A percentile compares a stretch with the other conserved stretches of the same genome.
These are phyloP conservation scores for Pantherophis guttatus DNA, from an alignment of 2,113 vertebrate genomes.

Conservation along the genomic window DNA sequence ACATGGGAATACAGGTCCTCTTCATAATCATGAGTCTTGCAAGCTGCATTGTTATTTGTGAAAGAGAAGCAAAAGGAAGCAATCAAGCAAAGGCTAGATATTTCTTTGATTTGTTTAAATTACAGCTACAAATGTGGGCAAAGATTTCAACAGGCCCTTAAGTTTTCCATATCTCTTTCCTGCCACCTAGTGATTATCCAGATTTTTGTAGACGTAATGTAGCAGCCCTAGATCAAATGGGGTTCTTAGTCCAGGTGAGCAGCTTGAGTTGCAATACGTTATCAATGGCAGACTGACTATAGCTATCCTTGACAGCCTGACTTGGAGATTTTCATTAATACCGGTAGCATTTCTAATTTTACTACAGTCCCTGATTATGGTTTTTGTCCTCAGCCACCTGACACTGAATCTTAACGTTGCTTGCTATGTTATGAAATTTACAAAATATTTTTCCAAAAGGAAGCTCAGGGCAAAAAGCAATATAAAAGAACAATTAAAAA, in stretches of 20 bases:
- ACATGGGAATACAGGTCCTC: not conserved
- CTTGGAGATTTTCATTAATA: not conserved
- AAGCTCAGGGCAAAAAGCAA: not conserved
- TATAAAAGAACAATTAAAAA: not conserved
- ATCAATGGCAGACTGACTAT: not conserved
- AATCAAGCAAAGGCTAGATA: not conserved
- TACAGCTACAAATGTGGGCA: not conserved
- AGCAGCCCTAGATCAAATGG: not conserved
- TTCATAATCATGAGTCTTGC: not conserved
- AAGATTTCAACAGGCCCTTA: not conserved
- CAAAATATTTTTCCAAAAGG: not conserved
- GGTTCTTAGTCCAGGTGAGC: not conserved
- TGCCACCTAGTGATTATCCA: not conserved
- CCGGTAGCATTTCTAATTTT: not conserved
- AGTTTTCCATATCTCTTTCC: not conserved
- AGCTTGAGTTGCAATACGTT: not conserved
- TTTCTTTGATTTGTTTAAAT: not conserved
- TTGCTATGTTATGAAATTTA: not conserved
- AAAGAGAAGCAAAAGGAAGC: not conserved
- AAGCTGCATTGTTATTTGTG: not conserved
- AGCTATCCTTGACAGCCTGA: not conserved
- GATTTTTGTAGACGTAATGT: not conserved
- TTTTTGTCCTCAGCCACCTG: not conserved
- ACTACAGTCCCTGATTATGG: not conserved
- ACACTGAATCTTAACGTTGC: not conserved